These are phyloP conservation scores for Zaprionus gabonicus DNA, from an alignment of 1,140 invertebrate genomes.

Conservation along the genomic window DNA sequence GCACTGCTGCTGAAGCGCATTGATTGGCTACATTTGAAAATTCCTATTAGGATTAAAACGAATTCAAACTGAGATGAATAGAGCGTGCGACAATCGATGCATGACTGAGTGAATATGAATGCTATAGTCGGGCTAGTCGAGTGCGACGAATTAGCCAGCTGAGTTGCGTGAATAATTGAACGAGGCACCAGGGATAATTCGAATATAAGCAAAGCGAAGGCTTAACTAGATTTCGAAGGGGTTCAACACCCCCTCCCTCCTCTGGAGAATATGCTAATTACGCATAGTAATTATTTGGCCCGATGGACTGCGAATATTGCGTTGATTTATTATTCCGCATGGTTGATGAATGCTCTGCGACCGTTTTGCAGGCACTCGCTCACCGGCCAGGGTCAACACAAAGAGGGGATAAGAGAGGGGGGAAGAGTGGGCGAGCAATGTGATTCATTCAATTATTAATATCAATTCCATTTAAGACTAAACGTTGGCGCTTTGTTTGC, in stretches of 20 bases:
- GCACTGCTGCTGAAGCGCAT: not conserved
- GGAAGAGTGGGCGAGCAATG: conserved; percentile 25
- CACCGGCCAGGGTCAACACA: conserved; percentile 15
- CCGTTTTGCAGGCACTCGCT: conserved; percentile 34
- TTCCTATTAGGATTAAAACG: not conserved
- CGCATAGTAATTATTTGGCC: conserved; percentile 39
- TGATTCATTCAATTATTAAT: conserved; percentile 69
- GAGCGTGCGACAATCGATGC: not conserved
- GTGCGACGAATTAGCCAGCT: not conserved
- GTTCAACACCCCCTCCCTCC: not conserved
- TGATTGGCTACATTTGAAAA: not conserved
- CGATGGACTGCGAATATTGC: conserved; percentile 23
- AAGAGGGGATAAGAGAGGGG: not conserved
- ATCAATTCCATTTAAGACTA: conserved; percentile 66
- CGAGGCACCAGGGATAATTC: not conserved
- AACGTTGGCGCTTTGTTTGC: conserved; percentile 45
- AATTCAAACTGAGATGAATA: not conserved
- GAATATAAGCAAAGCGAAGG: not conserved
- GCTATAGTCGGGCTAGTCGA: not conserved
- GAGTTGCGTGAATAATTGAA: conserved; percentile 1
- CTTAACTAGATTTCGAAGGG: conserved; percentile 1
- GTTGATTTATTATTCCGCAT: conserved; percentile 44
- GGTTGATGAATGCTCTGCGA: conserved; percentile 18
- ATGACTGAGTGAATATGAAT: not conserved
- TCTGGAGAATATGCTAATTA: conserved; percentile 35